These are phyloP conservation scores for Oikopleura dioica DNA, from an alignment of 23 tunicate genomes.

Conservation along the genomic window DNA sequence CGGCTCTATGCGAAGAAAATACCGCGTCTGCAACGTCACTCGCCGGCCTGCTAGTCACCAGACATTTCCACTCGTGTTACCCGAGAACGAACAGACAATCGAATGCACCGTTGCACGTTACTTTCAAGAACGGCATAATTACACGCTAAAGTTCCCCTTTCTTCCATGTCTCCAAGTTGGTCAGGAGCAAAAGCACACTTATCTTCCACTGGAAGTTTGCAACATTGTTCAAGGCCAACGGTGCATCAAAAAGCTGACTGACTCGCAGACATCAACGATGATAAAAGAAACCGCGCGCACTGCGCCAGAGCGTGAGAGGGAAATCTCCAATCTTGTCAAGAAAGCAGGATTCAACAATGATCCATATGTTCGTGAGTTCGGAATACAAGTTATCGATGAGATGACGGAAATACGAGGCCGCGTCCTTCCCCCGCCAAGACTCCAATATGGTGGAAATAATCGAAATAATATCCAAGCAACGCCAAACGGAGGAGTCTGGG, in stretches of 20 bases:
- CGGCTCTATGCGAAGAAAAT: conserved; percentile 82
- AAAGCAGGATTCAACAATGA: conserved; percentile 9
- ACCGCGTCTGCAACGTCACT: conserved; percentile 94
- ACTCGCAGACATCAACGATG: background rate
- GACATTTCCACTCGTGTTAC: too few species aligned
- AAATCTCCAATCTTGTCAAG: background rate
- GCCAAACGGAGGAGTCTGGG: conserved; percentile 99
- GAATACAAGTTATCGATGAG: background rate
- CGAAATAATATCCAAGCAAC: conserved; percentile 56
- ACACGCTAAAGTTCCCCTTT: conserved; percentile 35
- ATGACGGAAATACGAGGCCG: background rate
- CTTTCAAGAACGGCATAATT: conserved; percentile 79
- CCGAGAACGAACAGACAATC: conserved; percentile 76
- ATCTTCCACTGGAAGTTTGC: conserved; percentile 96
- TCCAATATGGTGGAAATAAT: conserved; percentile 3
- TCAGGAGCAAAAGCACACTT: conserved; percentile 99
- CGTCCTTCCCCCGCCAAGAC: conserved; percentile 4
- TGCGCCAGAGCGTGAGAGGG: conserved; percentile 19
- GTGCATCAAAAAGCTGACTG: background rate
- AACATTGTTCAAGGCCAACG: conserved; percentile 50
- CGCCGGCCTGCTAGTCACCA: conserved; percentile 71
- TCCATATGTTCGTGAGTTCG: conserved; percentile 13
- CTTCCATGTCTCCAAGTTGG: conserved; percentile 93
- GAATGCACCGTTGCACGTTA: conserved; percentile 90
- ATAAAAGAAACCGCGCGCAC: background rate